Base-by-base conservation (phyloP, 2,797 vertebrate genomes). In the Paratrypauchen microcephalus region DNA sequence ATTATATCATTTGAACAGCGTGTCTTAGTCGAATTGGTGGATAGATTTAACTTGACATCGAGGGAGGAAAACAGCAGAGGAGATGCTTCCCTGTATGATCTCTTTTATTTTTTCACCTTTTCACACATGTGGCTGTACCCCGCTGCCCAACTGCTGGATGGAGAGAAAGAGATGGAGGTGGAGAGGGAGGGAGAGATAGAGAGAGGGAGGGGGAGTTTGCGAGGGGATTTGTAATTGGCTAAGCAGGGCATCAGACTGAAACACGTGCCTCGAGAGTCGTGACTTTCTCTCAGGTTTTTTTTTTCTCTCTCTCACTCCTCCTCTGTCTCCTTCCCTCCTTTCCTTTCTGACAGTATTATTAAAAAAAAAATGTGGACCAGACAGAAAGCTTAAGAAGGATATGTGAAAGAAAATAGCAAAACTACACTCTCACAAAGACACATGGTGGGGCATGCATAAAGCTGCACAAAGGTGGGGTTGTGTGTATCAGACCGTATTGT, bases 241-340 rank as follows among this genome's bases (percentile, higher is more conserved):
- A 54, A 65, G 60, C 52, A 81, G 77, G 74, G 70, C 28, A 54
- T 66, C 73, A 73, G 83, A 79, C 72, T 79, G 73, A 60, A 78
- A 81, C 91, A 93, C 85, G 81, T 92, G 92, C 83, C 83, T 36
- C 56, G 6, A 79, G 86, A 76, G 56, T 84, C 76, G 85, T 93
- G 92, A 91, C 91, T 90, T 72, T 75, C 78, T 24, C 41, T 13
- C 8, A 55, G 9, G n/a, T 45, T 41, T 41, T 28, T 45, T 41
- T 41, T 65, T 19, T 4, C 6, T 54, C 11, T 15, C 32, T 41
- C n/a, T n/a, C n/a, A n/a, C 45, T 19, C 66, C 54, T 36, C 70
- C 61, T 61, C 77, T 64, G 66, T 62, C 68, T 75, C 66, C 21
- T 21, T 72, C 73, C 74, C 68, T 77, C 67, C 73, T 61, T 69